Conservation (phyloP, 2,888 invertebrate genomes). For the Heliconius cydno region DNA sequence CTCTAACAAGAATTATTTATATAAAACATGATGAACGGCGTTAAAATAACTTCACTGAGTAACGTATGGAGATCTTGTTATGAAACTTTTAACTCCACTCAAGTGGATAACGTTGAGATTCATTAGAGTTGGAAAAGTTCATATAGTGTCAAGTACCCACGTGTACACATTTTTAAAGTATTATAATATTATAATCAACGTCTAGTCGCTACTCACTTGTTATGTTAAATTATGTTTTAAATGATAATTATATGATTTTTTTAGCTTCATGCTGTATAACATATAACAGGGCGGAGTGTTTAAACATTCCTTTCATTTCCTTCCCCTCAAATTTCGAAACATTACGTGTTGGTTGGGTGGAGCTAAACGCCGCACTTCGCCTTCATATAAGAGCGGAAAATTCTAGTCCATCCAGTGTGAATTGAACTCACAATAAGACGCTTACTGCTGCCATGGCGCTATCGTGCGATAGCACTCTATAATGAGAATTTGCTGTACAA, state of each 20-base stretch:
- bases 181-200: not conserved
- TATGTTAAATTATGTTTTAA: not conserved
- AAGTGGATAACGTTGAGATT: conserved; percentile 34
- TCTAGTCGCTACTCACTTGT: not conserved
- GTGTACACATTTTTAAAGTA: conserved; percentile 13
- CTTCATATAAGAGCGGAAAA: no score
- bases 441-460: no score
- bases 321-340: no score
- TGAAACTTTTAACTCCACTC: conserved; percentile 38
- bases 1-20: not conserved
- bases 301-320: no score
- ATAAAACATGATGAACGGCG: not conserved
- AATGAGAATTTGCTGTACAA: no score
- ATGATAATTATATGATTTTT: not conserved
- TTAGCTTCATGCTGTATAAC: not conserved
- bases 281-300: not conserved
- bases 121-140: conserved; percentile 35
- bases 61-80: conserved; percentile 38
- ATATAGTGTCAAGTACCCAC: conserved; percentile 16
- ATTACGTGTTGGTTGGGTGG: no score
- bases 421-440: no score
- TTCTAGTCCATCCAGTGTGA: no score
- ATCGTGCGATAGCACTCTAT: no score
- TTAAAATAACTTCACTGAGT: conserved; percentile 20
- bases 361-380: no score